These are phyloP conservation scores for Yponomeuta cagnagella DNA, from an alignment of 2,888 invertebrate genomes.

Conservation along the genomic window DNA sequence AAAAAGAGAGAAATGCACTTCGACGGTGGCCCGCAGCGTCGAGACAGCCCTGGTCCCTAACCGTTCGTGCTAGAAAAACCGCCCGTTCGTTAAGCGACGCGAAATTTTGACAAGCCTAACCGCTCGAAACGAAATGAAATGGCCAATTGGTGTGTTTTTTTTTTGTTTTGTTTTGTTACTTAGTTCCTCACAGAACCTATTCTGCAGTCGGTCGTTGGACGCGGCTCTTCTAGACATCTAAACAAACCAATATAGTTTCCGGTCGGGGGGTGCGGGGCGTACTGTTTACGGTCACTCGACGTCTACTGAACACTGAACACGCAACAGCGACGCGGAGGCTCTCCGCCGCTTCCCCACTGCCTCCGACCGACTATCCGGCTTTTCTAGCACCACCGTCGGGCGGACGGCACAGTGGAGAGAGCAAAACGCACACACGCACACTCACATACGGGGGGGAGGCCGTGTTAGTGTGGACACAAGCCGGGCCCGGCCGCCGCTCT, in stretches of 20 bases:
- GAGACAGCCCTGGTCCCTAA: constrained; percentile 61
- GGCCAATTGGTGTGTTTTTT: constrained; percentile 54
- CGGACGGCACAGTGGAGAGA: constrained; percentile 40
- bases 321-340: constrained; percentile 49
- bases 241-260: constrained; percentile 74
- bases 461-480: constrained; percentile 21
- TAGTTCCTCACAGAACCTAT: constrained; percentile 75
- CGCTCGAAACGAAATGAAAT: constrained; percentile 51
- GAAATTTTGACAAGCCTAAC: constrained; percentile 52
- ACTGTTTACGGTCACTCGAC: constrained; percentile 69
- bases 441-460: constrained; percentile 56
- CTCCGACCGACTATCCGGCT: constrained; percentile 59
- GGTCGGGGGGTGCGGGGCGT: constrained; percentile 59
- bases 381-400: constrained; percentile 69
- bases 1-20: constrained; percentile 72
- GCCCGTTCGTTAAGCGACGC: constrained; percentile 70
- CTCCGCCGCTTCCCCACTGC: constrained; percentile 32
- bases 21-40: constrained; percentile 48
- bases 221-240: constrained; percentile 69
- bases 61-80: constrained; percentile 82
- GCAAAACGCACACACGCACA: constrained; percentile 63
- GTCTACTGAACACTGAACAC: constrained; percentile 73
- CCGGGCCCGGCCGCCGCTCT: not conserved
- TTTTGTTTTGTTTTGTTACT: constrained; percentile 19
- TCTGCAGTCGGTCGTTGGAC: constrained; percentile 67